Evolutionary conservation across 2,113 vertebrate genomes (phyloP), one percentile per base, ranked within the genome.

Genomic region (Trachemys scripta): DNA sequence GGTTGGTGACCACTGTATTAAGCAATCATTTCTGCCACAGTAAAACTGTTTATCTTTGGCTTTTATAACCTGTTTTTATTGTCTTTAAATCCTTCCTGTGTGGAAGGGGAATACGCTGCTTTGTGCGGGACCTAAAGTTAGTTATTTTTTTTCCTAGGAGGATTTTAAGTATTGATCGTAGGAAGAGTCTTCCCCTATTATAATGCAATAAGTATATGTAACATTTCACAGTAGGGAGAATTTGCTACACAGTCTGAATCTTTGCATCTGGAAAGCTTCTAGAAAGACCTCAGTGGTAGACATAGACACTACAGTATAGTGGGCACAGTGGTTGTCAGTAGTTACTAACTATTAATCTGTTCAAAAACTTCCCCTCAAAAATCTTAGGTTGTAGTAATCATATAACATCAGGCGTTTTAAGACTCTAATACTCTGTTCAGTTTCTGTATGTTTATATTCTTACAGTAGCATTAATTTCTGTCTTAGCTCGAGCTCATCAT

Each of bases 101-200:
- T 69, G 10, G 27, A 49, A 35, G 16, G 47, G 16, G 47, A 80
- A 50, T 50, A 35, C 29, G 20, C 5, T 17, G 78, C 14, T 80
- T 31, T 50, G 78, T 50, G 45, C 16, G 8, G 84, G 22, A 51
- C 88, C 59, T 89, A 25, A 87, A 88, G 2, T 38, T 76, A 47
- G 27, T 8, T 2, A n/a, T 51, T 50, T 20, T 10, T 65, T 65
- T 95, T 91, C 9, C 45, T 82, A 9, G 59, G 42, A 5, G 4
- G 10, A 35, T 8, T 1, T 94, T 94, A 90, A 76, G 35, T 3
- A 92, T 57, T 9, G 75, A 16, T 45, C 24, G 16, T 29, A 49
- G 38, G n/a, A 12, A 76, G 2, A 2, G 79, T 92, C 80, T 90
- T 13, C n/a, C 1, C 0, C 24, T 56, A 10, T 5, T 11, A 1